Conservation (phyloP, 2,888 invertebrate species). For the Tenodera sinensis region DNA sequence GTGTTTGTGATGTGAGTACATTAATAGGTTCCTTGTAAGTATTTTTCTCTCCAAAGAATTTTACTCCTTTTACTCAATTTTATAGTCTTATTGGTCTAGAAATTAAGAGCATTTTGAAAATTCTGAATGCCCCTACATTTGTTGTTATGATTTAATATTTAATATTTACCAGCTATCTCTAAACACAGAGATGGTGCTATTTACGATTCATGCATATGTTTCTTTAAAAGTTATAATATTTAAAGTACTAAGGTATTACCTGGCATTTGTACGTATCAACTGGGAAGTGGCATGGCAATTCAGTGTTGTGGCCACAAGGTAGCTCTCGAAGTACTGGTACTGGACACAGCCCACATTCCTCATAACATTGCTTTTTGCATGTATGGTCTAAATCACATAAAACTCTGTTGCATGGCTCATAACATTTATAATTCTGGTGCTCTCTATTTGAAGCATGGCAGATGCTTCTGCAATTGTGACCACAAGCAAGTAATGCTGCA, state of each 20-base stretch:
- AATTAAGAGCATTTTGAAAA: too few species aligned
- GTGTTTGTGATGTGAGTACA: too few species aligned
- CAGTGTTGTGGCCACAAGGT: constrained; percentile 50
- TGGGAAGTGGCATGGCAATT: constrained; percentile 48
- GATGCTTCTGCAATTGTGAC: constrained; percentile 57
- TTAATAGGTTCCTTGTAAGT: too few species aligned
- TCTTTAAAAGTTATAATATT: not conserved
- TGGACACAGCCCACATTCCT: constrained; percentile 48
- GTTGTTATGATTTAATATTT: too few species aligned
- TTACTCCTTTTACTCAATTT: too few species aligned
- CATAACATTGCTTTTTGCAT: constrained; percentile 51
- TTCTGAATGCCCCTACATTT: too few species aligned
- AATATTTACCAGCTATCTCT: too few species aligned
- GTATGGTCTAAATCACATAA: constrained; percentile 49
- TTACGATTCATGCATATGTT: not conserved
- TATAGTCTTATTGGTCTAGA: too few species aligned
- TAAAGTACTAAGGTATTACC: constrained; percentile 15
- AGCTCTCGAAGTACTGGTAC: constrained; percentile 45
- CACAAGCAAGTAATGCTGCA: constrained; percentile 51
- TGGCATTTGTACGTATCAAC: constrained; percentile 44
- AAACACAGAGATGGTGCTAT: too few species aligned
- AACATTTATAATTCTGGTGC: constrained; percentile 51
- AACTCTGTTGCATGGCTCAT: not conserved
- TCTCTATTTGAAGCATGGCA: constrained; percentile 59
- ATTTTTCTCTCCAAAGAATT: too few species aligned